Percentiles rank a stretch among this genome's conserved stretches.
Evolutionary conservation across 1,140 invertebrate species (phyloP).

Genomic region (Nasonia longicornis): DNA sequence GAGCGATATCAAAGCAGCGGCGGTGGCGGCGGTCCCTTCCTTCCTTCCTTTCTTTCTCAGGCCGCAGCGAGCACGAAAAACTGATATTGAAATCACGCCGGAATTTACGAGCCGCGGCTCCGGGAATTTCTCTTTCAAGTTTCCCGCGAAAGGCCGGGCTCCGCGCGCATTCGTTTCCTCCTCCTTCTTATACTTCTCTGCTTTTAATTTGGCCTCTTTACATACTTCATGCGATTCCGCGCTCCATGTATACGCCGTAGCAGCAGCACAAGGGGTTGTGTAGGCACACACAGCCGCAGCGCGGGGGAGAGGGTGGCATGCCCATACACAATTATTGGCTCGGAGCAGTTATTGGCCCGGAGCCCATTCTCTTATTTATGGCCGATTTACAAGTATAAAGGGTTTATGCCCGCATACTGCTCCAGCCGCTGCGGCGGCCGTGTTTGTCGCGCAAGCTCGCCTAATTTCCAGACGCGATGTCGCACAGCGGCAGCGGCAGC

Average conservation of each 20-base stretch:
- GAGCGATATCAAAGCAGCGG: conserved; percentile 35
- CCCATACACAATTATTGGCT: conserved; percentile 17
- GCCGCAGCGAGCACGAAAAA: conserved; percentile 36
- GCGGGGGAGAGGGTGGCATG: not conserved
- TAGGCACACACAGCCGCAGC: not conserved
- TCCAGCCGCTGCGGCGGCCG: not conserved
- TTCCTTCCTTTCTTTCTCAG: conserved; percentile 23
- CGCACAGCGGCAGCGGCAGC: not conserved
- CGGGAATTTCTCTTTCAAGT: conserved; percentile 43
- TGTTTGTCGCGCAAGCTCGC: conserved; percentile 15
- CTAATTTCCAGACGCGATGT: conserved; percentile 19
- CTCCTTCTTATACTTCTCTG: not conserved
- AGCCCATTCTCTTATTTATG: conserved; percentile 35
- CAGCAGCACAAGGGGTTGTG: not conserved
- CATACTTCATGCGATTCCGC: conserved; percentile 28
- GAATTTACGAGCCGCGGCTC: conserved; percentile 42
- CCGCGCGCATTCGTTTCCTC: conserved; percentile 9
- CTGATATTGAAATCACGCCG: conserved; percentile 47
- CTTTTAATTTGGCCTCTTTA: conserved; percentile 38
- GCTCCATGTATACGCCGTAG: not conserved
- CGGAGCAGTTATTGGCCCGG: conserved; percentile 7
- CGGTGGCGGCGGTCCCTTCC: conserved; percentile 28
- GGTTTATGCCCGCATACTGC: not conserved
- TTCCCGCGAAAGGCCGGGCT: not conserved
- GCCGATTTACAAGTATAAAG: conserved; percentile 17